Conservation (phyloP, 2,888 invertebrate species). For the Zhuqinia jingwanae region DNA sequence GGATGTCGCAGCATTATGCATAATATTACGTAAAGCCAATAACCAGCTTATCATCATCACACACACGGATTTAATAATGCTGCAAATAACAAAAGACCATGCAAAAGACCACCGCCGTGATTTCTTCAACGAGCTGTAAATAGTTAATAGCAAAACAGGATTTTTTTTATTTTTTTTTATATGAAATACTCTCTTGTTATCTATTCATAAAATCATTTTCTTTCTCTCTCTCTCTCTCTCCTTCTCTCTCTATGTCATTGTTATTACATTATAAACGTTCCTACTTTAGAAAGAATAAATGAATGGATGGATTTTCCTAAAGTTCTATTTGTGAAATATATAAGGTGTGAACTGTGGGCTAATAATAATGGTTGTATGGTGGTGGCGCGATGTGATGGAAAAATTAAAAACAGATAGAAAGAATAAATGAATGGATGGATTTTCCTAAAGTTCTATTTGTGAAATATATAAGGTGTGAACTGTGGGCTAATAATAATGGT, state of each 20-base stretch:
- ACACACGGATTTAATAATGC: background rate
- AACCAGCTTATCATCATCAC: conserved; percentile 1
- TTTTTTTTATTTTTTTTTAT: conserved; percentile 24
- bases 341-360: conserved; percentile 51
- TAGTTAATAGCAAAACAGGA: conserved; percentile 33
- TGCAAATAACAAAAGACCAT: background rate
- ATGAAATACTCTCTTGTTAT: conserved; percentile 6
- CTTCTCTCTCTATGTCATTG: conserved; percentile 1
- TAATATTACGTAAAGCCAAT: background rate
- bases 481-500: too few species aligned
- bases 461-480: conserved; percentile 54
- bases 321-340: conserved; percentile 38
- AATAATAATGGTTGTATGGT: too few species aligned
- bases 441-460: conserved; percentile 17
- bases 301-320: background rate
- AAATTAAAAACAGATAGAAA: conserved; percentile 45
- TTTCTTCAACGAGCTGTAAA: conserved; percentile 50
- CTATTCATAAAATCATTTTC: conserved; percentile 35
- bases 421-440: background rate
- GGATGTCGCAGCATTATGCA: background rate
- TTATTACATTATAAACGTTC: conserved; percentile 18
- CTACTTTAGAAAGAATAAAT: conserved; percentile 32
- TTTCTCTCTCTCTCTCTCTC: background rate
- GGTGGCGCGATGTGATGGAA: background rate
- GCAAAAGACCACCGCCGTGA: conserved; percentile 12